Evolutionary conservation across 2,888 invertebrate genomes (phyloP).

Genomic region (Melolontha melolontha): DNA sequence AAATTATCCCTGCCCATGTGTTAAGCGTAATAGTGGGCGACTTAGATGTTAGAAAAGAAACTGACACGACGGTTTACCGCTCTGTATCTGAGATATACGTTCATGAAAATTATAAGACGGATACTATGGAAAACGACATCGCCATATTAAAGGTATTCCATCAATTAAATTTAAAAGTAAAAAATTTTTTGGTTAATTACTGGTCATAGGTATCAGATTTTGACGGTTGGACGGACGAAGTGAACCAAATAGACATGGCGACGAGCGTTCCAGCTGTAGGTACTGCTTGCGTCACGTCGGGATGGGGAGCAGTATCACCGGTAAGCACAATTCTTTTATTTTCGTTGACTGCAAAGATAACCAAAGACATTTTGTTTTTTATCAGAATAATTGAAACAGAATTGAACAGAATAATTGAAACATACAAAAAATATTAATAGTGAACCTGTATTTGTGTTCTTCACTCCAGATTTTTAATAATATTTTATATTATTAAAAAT

Average conservation of each 20-base stretch:
- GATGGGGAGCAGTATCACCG: slow-evolving; percentile 35
- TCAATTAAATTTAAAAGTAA: too few relatives aligned
- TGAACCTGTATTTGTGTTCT: too few relatives aligned
- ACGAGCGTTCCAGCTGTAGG: slow-evolving; percentile 14
- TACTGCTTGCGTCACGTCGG: slow-evolving; percentile 28
- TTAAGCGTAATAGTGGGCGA: slow-evolving; percentile 39
- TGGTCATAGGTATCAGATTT: slow-evolving; percentile 38
- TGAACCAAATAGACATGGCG: slow-evolving; percentile 27
- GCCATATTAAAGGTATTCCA: slow-evolving; percentile 43
- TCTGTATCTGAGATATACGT: slow-evolving; percentile 23
- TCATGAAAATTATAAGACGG: slow-evolving; percentile 28
- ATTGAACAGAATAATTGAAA: too few relatives aligned
- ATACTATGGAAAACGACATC: slow-evolving; percentile 43
- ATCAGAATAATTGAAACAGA: too few relatives aligned
- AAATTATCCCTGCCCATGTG: slow-evolving; percentile 4
- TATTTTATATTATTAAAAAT: too few relatives aligned
- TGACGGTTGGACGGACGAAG: slow-evolving; percentile 38
- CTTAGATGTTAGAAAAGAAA: slow-evolving; percentile 32
- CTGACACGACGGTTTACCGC: slow-evolving; percentile 27
- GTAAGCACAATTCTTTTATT: slow-evolving; percentile 30
- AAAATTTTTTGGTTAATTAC: too few relatives aligned
- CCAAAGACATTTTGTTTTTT: slow-evolving; percentile 30
- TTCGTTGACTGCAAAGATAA: slow-evolving; percentile 34
- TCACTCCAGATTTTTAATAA: too few relatives aligned
- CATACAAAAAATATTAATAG: too few relatives aligned